Conservation (phyloP, 2,113 vertebrate genomes). For the Cryptomyrus ogoouensis region DNA sequence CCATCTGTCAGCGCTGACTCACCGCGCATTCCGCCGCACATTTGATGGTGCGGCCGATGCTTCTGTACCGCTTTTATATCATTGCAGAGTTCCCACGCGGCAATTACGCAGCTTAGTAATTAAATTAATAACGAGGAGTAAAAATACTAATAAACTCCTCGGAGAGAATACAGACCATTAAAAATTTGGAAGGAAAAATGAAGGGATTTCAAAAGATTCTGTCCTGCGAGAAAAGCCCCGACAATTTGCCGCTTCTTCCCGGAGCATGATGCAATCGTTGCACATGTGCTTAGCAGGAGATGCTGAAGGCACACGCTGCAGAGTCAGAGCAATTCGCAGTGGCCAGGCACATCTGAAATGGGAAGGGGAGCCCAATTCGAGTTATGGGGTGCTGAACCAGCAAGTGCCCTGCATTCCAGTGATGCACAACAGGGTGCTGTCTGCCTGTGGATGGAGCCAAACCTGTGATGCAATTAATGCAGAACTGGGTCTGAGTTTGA, state of each 20-base stretch:
- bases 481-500: background rate
- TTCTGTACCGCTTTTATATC: background rate
- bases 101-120: slow-evolving; percentile 3
- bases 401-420: background rate
- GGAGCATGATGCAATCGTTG: background rate
- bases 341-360: background rate
- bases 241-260: background rate
- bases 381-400: background rate
- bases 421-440: background rate
- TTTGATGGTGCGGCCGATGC: background rate
- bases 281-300: background rate
- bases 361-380: background rate
- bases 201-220: slow-evolving; percentile 3
- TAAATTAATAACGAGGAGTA: background rate
- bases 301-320: background rate
- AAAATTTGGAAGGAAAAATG: background rate
- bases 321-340: background rate
- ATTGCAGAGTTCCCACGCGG: background rate
- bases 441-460: background rate
- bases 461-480: background rate
- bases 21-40: background rate
- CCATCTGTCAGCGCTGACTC: background rate
- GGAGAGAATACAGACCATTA: background rate
- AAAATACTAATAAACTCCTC: background rate
- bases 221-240: background rate